A percentile compares a stretch with the other conserved stretches of the same genome.
Evolutionary conservation across 2,113 vertebrate species (phyloP).

Genomic region (Pachyramphus minor): DNA sequence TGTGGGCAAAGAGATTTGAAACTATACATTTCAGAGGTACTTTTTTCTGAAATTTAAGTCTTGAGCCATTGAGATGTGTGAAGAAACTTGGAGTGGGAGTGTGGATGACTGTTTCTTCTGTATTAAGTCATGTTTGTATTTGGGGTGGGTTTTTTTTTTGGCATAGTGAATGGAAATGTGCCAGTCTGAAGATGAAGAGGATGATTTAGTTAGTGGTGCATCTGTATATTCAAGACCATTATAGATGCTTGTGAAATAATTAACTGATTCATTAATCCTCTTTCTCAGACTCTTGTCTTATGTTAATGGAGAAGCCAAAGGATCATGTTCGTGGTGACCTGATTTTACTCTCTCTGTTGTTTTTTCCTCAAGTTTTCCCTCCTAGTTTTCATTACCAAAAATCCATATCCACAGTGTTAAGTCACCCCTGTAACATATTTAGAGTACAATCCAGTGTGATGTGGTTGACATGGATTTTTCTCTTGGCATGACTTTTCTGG

Average conservation of each 20-base stretch:
- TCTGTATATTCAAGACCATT: not conserved
- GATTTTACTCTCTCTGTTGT: not conserved
- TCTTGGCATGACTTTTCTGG: not conserved
- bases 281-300: not conserved
- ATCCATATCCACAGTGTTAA: not conserved
- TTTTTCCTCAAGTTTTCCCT: not conserved
- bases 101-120: not conserved
- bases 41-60: not conserved
- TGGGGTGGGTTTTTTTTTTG: not conserved
- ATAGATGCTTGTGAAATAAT: not conserved
- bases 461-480: not conserved
- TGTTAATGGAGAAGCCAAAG: not conserved
- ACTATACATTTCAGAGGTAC: not conserved
- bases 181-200: not conserved
- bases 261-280: not conserved
- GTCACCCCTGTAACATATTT: not conserved
- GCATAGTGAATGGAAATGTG: not conserved
- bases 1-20: not conserved
- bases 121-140: not conserved
- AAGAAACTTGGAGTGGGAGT: not conserved
- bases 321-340: rapidly evolving
- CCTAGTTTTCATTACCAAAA: not conserved
- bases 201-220: not conserved
- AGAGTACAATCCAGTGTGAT: not conserved
- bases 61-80: not conserved